These are phyloP conservation scores for Etheostoma nigrum DNA, from an alignment of 2,797 vertebrate species.

Conservation along the genomic window DNA sequence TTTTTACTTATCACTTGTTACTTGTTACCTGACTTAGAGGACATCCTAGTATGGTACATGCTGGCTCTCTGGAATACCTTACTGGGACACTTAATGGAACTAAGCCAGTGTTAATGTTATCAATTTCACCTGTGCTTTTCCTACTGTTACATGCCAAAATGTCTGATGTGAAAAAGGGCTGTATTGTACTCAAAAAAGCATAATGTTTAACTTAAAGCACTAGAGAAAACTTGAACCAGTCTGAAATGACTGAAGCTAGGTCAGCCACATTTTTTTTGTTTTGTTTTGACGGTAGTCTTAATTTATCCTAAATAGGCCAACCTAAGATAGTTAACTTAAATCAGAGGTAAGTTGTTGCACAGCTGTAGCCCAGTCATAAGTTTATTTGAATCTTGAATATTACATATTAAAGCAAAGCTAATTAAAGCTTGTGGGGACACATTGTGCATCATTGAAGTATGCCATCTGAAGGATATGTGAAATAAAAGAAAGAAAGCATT, in stretches of 20 bases:
- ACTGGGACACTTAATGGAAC: too few relatives aligned
- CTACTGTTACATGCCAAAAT: neutral
- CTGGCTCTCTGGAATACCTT: too few relatives aligned
- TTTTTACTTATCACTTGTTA: too few relatives aligned
- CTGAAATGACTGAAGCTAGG: neutral
- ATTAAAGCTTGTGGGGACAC: constrained; percentile 14
- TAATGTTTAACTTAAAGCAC: neutral
- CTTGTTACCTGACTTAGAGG: too few relatives aligned
- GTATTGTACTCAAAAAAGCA: neutral
- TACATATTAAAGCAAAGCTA: neutral
- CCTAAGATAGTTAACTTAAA: constrained; percentile 2
- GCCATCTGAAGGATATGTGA: constrained; percentile 25
- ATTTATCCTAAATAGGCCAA: neutral
- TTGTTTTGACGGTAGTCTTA: neutral
- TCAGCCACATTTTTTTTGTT: neutral
- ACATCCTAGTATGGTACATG: too few relatives aligned
- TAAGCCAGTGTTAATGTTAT: too few relatives aligned
- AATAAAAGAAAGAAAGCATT: constrained; percentile 1
- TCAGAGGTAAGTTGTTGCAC: neutral
- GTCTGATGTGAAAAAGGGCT: neutral
- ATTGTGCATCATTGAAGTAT: neutral
- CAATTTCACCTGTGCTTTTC: neutral
- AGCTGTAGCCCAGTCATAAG: neutral
- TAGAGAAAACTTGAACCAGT: constrained; percentile 10
- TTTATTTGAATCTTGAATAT: constrained; percentile 15